Percentiles rank a stretch among this genome's conserved stretches.
These are phyloP conservation scores for Morpho helenor DNA, from an alignment of 2,888 invertebrate species.

Conservation along the genomic window DNA sequence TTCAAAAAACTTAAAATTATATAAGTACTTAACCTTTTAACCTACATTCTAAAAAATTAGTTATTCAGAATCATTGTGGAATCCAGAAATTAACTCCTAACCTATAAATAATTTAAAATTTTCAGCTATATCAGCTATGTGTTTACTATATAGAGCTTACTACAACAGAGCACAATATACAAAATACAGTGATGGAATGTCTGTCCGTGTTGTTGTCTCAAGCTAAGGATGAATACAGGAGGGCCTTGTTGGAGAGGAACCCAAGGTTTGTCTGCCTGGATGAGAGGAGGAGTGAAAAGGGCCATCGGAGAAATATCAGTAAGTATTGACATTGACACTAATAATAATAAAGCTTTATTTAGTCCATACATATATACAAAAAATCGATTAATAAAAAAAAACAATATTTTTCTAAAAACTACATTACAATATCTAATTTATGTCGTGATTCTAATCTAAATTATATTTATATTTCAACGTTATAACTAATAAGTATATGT, in stretches of 20 bases:
- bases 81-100: no score
- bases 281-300: constrained; percentile 51
- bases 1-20: no score
- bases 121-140: constrained; percentile 88
- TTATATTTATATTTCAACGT: no score
- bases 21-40: no score
- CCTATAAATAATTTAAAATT: constrained; percentile 13
- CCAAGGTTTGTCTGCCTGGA: constrained; percentile 49
- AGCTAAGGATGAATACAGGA: constrained; percentile 63
- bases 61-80: no score
- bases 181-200: constrained; percentile 91
- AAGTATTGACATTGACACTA: constrained; percentile 37
- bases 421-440: no score
- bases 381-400: no score
- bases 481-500: no score
- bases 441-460: no score
- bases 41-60: no score
- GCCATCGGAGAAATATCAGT: constrained; percentile 76
- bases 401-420: no score
- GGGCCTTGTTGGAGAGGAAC: constrained; percentile 72
- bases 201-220: constrained; percentile 81
- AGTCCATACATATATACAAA: no score
- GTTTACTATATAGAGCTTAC: constrained; percentile 81
- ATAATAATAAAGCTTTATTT: background rate
- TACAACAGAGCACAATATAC: constrained; percentile 90